Evolutionary conservation across 2,888 invertebrate species (phyloP).

Genomic region (Tetheella fluctuosa): DNA sequence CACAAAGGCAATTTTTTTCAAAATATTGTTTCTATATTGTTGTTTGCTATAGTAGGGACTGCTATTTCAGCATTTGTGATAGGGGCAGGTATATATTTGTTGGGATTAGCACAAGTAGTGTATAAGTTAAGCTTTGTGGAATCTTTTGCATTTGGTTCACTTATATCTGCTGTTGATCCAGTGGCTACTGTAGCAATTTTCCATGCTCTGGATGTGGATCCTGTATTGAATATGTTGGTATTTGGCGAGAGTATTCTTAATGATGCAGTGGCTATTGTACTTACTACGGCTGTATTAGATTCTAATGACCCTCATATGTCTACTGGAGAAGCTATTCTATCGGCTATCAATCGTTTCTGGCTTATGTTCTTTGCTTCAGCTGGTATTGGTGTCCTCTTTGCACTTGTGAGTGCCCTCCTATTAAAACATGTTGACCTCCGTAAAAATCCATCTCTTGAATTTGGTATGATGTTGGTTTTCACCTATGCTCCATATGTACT

Average conservation of each 20-base stretch:
- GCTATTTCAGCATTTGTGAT: constrained; percentile 98
- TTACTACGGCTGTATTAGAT: constrained; percentile 94
- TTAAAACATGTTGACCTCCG: constrained; percentile 98
- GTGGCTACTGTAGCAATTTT: constrained; percentile 99
- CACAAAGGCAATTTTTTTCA: constrained; percentile 98
- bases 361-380: constrained; percentile 99
- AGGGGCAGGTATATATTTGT: constrained; percentile 96
- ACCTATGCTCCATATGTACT: constrained; percentile 99
- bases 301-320: constrained; percentile 85
- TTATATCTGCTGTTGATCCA: constrained; percentile 99
- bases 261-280: constrained; percentile 99
- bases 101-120: constrained; percentile 96
- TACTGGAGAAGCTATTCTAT: constrained; percentile 92
- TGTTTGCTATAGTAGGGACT: constrained; percentile 99
- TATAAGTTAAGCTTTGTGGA: constrained; percentile 97
- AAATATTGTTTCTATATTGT: constrained; percentile 98
- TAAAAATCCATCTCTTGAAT: constrained; percentile 98
- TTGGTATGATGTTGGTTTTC: constrained; percentile 99
- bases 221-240: constrained; percentile 99
- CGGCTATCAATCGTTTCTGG: constrained; percentile 95
- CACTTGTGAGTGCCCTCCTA: constrained; percentile 95
- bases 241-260: constrained; percentile 98
- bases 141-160: constrained; percentile 98
- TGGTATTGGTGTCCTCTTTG: constrained; percentile 97
- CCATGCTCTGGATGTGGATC: constrained; percentile 98